A percentile compares a stretch with the other conserved stretches of the same genome.
These are phyloP conservation scores for Pangasius djambal DNA, from an alignment of 2,797 vertebrate species.

Conservation along the genomic window DNA sequence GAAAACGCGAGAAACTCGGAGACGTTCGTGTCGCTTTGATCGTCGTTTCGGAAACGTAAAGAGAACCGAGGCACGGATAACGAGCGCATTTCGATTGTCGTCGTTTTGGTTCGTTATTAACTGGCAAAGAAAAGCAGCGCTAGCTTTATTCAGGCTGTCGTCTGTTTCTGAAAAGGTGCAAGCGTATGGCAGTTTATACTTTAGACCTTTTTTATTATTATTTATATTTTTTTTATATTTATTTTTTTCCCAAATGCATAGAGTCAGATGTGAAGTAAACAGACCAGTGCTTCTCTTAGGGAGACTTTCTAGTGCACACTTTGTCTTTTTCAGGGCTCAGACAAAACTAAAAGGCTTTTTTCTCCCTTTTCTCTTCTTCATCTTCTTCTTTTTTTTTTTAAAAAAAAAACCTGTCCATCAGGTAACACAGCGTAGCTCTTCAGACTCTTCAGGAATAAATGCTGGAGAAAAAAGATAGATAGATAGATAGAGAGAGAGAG, in stretches of 20 bases:
- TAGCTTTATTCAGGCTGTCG: conserved; percentile 5
- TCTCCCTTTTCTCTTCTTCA: not conserved
- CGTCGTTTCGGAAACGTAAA: not conserved
- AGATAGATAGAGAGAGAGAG: conserved; percentile 22
- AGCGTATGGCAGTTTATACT: conserved; percentile 19
- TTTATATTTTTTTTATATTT: not conserved
- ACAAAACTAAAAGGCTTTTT: conserved; percentile 31
- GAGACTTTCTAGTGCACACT: conserved; percentile 36
- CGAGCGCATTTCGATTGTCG: conserved; percentile 15
- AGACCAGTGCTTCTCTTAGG: conserved; percentile 27
- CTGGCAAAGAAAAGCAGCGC: conserved; percentile 9
- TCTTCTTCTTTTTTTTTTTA: conserved; percentile 21
- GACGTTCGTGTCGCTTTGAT: not conserved
- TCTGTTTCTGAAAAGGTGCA: not conserved
- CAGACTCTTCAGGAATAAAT: conserved; percentile 60
- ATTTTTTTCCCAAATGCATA: conserved; percentile 39
- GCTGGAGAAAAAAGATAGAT: conserved; percentile 46
- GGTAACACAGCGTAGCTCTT: conserved; percentile 61
- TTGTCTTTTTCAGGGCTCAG: conserved; percentile 36
- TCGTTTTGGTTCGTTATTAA: conserved; percentile 19
- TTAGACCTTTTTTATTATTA: not conserved
- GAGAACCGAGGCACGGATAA: conserved; percentile 1
- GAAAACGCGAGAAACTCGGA: not conserved
- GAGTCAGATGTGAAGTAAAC: conserved; percentile 43
- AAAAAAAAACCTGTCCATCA: conserved; percentile 53